A percentile compares a stretch with the other conserved stretches of the same genome.
phyloP scores from a whole-genome alignment of 37 sponge, comb jelly and placozoan species.

The Cladorhizidae sp. region DNA sequence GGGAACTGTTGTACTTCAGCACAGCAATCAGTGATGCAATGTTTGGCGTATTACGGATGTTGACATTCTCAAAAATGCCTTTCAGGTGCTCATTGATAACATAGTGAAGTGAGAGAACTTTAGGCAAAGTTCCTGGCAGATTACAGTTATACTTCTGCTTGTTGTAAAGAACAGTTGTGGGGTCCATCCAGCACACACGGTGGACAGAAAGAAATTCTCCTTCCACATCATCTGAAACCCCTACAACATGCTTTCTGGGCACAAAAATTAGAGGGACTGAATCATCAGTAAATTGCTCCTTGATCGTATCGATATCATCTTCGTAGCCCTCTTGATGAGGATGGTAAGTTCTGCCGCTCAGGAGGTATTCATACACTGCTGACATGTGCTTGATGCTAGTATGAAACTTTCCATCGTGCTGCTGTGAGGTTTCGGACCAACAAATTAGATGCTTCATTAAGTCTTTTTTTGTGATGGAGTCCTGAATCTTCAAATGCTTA shows the following conservation, averaged over 20 bases:
- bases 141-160: conserved; percentile 5
- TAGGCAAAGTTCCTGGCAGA: conserved; percentile 30
- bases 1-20: conserved; percentile 37
- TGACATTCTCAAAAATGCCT: conserved; percentile 15
- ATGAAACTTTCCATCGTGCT: background rate
- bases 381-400: conserved; percentile 57
- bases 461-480: background rate
- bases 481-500: conserved; percentile 12
- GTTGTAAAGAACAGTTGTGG: conserved; percentile 32
- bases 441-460: conserved; percentile 4
- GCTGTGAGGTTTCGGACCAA: conserved; percentile 27
- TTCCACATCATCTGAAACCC: background rate
- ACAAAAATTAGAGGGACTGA: conserved; percentile 30
- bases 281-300: background rate
- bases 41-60: conserved; percentile 15
- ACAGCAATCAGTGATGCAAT: conserved; percentile 5
- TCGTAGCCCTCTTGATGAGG: background rate
- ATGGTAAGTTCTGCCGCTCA: background rate
- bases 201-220: conserved; percentile 36
- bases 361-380: conserved; percentile 24
- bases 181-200: conserved; percentile 47
- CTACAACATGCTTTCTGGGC: conserved; percentile 3
- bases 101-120: conserved; percentile 29
- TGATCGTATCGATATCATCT: background rate
- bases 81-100: background rate